Evolutionary conservation across 1,140 invertebrate genomes (phyloP).

Genomic region (Chymomyza costata): DNA sequence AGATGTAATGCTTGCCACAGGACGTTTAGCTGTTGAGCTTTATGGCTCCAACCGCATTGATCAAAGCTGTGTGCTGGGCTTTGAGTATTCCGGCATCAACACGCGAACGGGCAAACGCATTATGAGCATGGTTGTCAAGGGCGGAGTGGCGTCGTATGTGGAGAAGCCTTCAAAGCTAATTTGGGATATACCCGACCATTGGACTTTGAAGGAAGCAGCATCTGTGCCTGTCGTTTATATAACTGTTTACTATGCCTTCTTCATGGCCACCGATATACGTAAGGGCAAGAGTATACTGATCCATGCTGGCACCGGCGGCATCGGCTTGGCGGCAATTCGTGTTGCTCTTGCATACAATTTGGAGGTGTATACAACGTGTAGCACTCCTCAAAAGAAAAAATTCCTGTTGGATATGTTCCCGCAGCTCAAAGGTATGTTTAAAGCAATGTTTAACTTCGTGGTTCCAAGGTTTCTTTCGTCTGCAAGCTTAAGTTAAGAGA

Average conservation of each 20-base stretch:
- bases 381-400: constrained; percentile 83
- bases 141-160: constrained; percentile 80
- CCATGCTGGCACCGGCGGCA: constrained; percentile 91
- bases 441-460: too few species aligned
- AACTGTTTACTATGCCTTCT: constrained; percentile 89
- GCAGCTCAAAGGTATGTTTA: constrained; percentile 77
- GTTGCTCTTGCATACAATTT: constrained; percentile 84
- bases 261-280: constrained; percentile 80
- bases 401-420: constrained; percentile 87
- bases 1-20: constrained; percentile 87
- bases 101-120: constrained; percentile 79
- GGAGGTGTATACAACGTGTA: constrained; percentile 85
- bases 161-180: constrained; percentile 78
- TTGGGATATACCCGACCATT: constrained; percentile 88
- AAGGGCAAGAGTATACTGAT: constrained; percentile 86
- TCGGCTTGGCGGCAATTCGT: constrained; percentile 90
- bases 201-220: constrained; percentile 90
- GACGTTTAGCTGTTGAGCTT: constrained; percentile 81
- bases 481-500: too few species aligned
- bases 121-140: constrained; percentile 81
- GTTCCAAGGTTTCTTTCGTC: too few species aligned
- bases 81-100: constrained; percentile 84
- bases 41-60: constrained; percentile 77
- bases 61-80: constrained; percentile 83
- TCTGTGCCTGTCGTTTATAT: constrained; percentile 91